Percentiles rank a stretch among this genome's conserved stretches.
phyloP scores from a whole-genome alignment of 2,888 invertebrate genomes.

The Busseola fusca region DNA sequence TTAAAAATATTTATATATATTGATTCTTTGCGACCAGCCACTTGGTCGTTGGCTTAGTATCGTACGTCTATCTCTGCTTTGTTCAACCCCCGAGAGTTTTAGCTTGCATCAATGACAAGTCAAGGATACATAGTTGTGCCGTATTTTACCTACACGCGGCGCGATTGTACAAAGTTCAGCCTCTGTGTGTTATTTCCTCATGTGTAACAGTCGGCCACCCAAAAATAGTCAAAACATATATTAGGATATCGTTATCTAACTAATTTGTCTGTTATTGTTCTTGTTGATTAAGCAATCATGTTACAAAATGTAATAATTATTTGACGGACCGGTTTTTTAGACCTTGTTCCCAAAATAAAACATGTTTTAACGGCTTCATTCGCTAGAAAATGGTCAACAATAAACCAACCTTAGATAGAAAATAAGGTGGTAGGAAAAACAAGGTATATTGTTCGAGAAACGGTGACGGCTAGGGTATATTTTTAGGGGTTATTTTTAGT shows the following conservation, averaged over 20 bases:
- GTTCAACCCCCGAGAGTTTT: background rate
- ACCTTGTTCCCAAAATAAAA: background rate
- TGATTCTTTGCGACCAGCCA: background rate
- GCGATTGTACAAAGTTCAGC: background rate
- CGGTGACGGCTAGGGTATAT: background rate
- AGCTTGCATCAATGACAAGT: too few species aligned
- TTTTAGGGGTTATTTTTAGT: too few species aligned
- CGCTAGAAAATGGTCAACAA: conserved; percentile 9
- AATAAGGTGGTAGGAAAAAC: conserved; percentile 10
- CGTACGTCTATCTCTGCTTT: too few species aligned
- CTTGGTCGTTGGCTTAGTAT: background rate
- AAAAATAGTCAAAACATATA: conserved; percentile 46
- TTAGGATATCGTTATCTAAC: conserved; percentile 52
- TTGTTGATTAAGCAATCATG: conserved; percentile 26
- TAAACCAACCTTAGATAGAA: background rate
- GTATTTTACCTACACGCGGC: too few species aligned
- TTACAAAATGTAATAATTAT: conserved; percentile 35
- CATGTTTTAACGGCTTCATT: conserved; percentile 15
- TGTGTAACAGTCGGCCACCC: background rate
- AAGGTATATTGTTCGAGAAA: background rate
- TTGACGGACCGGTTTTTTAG: conserved; percentile 1
- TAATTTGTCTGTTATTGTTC: conserved; percentile 55
- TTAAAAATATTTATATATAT: too few species aligned
- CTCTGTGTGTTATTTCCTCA: conserved; percentile 24
- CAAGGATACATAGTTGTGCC: background rate